These are phyloP conservation scores for Cryptocheilus praepositus DNA, from an alignment of 2,888 invertebrate genomes.

Conservation along the genomic window DNA sequence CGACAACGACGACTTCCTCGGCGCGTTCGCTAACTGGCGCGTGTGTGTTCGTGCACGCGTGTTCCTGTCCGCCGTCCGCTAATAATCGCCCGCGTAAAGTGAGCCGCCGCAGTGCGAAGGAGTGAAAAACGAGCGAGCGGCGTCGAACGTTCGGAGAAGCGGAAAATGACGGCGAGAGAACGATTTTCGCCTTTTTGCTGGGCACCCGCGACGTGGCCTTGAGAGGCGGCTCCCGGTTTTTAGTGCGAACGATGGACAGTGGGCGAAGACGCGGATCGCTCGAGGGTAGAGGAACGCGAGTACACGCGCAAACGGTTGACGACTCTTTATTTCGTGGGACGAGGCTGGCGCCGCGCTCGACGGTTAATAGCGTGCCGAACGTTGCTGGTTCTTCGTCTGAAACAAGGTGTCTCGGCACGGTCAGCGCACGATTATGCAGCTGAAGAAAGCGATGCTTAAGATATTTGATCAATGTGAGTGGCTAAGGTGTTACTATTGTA, in stretches of 20 bases:
- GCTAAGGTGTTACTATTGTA: background rate
- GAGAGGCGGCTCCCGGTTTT: constrained; percentile 39
- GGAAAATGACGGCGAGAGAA: constrained; percentile 3
- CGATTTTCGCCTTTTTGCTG: constrained; percentile 31
- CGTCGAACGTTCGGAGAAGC: too few relatives aligned
- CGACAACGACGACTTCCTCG: constrained; percentile 44
- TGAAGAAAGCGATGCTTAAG: constrained; percentile 69
- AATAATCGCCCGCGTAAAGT: too few relatives aligned
- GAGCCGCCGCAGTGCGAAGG: too few relatives aligned
- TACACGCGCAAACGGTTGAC: constrained; percentile 5
- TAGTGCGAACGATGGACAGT: constrained; percentile 45
- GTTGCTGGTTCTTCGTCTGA: constrained; percentile 19
- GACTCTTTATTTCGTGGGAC: too few relatives aligned
- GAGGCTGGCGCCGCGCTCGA: too few relatives aligned
- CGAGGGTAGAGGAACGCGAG: constrained; percentile 34
- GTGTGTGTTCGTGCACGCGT: constrained; percentile 7
- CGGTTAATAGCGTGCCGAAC: too few relatives aligned
- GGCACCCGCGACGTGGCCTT: constrained; percentile 38
- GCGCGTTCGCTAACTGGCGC: constrained; percentile 21
- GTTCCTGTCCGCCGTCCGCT: background rate
- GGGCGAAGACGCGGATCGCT: constrained; percentile 26
- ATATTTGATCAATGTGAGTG: constrained; percentile 69
- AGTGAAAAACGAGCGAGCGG: too few relatives aligned
- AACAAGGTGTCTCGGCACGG: constrained; percentile 38
- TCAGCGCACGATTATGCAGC: constrained; percentile 65